Conservation (phyloP, 2,113 vertebrate genomes). For the Perognathus longimembris region DNA sequence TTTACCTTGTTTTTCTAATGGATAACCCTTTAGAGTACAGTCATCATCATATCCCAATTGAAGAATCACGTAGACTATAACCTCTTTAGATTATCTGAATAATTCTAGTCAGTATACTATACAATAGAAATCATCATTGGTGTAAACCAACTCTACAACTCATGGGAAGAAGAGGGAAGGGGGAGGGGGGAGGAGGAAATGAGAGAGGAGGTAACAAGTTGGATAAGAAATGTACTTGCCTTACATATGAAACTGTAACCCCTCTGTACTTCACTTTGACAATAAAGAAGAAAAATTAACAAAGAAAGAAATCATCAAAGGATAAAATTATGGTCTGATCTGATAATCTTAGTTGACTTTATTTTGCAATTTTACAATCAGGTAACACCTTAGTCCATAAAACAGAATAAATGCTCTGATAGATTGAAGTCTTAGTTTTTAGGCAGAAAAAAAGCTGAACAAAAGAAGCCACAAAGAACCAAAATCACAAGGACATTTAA, state of each 20-base stretch:
- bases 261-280: too few species aligned
- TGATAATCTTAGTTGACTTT: not conserved
- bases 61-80: not conserved
- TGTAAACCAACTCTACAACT: too few species aligned
- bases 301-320: not conserved
- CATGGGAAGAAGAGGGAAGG: too few species aligned
- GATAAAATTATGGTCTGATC: not conserved
- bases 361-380: not conserved
- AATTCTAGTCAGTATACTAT: not conserved
- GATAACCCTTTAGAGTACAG: not conserved
- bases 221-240: too few species aligned
- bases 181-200: too few species aligned
- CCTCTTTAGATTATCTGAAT: not conserved
- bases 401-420: not conserved
- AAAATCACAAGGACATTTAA: not conserved
- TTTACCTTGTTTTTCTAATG: not conserved
- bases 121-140: not conserved
- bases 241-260: too few species aligned
- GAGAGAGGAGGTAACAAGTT: too few species aligned
- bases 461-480: not conserved
- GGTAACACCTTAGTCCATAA: not conserved
- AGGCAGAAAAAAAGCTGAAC: not conserved
- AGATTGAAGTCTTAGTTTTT: not conserved
- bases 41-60: not conserved
- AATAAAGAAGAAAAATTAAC: too few species aligned